Evolutionary conservation across 2,797 vertebrate species (phyloP).

Genomic region (Anabas testudineus): DNA sequence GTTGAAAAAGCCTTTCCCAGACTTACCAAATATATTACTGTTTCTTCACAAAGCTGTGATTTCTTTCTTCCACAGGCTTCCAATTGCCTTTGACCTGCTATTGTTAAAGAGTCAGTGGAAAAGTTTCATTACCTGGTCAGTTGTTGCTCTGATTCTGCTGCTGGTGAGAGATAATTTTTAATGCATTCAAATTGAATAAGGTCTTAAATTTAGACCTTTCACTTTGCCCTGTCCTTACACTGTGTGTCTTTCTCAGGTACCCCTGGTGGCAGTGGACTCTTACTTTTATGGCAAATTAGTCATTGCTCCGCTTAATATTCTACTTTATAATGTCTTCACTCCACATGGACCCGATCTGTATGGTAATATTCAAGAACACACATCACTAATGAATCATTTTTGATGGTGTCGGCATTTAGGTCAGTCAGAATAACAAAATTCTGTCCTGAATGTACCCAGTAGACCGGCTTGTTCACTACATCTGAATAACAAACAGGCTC

Average conservation of each 20-base stretch:
- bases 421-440: not conserved
- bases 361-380: slow-evolving; percentile 82
- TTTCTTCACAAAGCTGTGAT: not conserved
- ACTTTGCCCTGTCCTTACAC: slow-evolving; percentile 17
- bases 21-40: not conserved
- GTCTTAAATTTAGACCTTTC: not conserved
- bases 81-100: slow-evolving; percentile 94
- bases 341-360: slow-evolving; percentile 97
- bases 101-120: slow-evolving; percentile 91
- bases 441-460: not conserved
- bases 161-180: slow-evolving; percentile 83
- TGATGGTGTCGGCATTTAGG: not conserved
- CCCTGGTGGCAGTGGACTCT: slow-evolving; percentile 91
- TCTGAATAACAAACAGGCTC: not conserved
- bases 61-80: slow-evolving; percentile 81
- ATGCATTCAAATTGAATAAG: not conserved
- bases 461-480: not conserved
- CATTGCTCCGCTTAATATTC: slow-evolving; percentile 94
- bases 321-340: slow-evolving; percentile 97
- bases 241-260: slow-evolving; percentile 83
- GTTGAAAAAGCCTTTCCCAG: fast-evolving
- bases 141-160: slow-evolving; percentile 89
- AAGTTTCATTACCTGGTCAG: slow-evolving; percentile 90
- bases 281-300: slow-evolving; percentile 97
- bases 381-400: slow-evolving; percentile 2